phyloP scores from a whole-genome alignment of 1,140 invertebrate species.

The Eriocheir sinensis region DNA sequence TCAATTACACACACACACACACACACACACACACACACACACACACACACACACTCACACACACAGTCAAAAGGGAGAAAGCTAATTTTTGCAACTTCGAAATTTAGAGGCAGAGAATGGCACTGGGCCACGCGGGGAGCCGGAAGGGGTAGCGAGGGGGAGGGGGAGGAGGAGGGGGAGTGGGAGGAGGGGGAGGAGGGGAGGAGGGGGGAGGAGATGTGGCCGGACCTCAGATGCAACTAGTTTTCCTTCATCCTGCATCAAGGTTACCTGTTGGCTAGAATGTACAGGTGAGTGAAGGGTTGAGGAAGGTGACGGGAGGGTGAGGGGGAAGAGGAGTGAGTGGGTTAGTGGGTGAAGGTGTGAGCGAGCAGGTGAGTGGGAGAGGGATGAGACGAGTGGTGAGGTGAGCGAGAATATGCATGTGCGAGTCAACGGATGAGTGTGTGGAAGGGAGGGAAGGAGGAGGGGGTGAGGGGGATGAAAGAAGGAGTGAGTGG shows the following conservation, averaged over 20 bases:
- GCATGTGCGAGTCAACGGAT: not conserved
- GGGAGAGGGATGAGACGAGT: not conserved
- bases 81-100: not conserved
- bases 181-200: too few relatives aligned
- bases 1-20: not conserved
- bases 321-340: not conserved
- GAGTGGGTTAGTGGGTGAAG: not conserved
- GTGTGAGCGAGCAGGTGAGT: not conserved
- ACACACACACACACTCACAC: conserved; percentile 1
- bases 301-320: not conserved
- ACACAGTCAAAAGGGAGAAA: not conserved
- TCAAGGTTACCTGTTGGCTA: not conserved
- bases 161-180: not conserved
- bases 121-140: too few relatives aligned
- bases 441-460: not conserved
- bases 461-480: not conserved
- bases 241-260: not conserved
- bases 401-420: not conserved
- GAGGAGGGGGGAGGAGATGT: not conserved
- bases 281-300: not conserved
- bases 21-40: conserved; percentile 14
- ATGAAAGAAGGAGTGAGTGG: too few relatives aligned
- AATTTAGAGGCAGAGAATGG: too few relatives aligned
- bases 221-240: not conserved
- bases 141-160: not conserved